Evolutionary conservation across 2,888 invertebrate species (phyloP), one percentile per base, ranked within the genome.

Genomic region (Pachymerium ferrugineum): DNA sequence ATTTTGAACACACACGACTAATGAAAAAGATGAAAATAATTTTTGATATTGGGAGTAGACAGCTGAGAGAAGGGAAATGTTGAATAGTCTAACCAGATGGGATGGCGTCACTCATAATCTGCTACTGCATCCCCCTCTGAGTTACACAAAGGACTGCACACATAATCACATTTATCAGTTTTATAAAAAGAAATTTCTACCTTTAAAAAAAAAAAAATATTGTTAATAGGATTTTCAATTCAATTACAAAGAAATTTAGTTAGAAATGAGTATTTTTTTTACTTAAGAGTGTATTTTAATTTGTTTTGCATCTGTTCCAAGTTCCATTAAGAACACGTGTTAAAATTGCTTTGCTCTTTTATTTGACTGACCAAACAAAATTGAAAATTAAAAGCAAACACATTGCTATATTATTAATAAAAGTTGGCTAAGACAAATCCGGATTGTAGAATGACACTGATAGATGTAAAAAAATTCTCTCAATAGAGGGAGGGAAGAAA

Each of bases 21-120:
- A 3, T 54, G 54, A 54, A 22, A 54, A 54, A 28, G 25, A 28
- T 22, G 54, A 8, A 14, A 16, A 3, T 8, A 47, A 16, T 47
- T 8, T 22, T 22, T 22, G 14, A 25, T 54, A 25, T 8, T 10
- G 54, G 25, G 54, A 14, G 22, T 10, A 8, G 10, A 8, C 12
- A 38, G 2, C 3, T n/a, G 8, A 38, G 10, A 54, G 14, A 25
- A 10, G 28, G 22, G 28, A 54, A 54, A 22, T 54, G 25, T 25
- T 54, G 25, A 54, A 54, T 54, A 54, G 25, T 54, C 54, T 28
- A 54, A 54, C 54, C 54, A 54, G 54, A 54, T 54, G 54, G 54
- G 54, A 54, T 54, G 54, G 54, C 54, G 54, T 54, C 54, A 54
- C 54, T 54, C 54, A 54, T 54, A 54, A 54, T 54, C 54, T 54